phyloP scores from a whole-genome alignment of 2,113 vertebrate genomes.

The Enhydra lutris region DNA sequence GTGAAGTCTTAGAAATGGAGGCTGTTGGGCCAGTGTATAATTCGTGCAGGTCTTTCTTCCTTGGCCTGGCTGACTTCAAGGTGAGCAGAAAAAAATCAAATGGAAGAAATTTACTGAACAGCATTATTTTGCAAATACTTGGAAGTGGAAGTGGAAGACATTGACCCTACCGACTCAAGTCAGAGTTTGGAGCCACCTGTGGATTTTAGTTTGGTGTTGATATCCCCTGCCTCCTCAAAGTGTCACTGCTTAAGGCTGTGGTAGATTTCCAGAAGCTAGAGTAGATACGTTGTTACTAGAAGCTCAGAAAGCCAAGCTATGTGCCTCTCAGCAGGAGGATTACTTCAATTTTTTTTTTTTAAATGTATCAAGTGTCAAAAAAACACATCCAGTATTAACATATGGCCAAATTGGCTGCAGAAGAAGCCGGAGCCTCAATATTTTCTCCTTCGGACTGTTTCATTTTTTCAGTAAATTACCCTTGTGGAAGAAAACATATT shows the following conservation, averaged over 20 bases:
- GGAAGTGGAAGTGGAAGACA: background rate
- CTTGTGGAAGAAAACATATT: background rate
- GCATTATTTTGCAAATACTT: background rate
- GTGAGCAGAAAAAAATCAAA: background rate
- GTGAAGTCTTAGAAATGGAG: background rate
- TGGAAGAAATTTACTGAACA: background rate
- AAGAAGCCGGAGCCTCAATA: background rate
- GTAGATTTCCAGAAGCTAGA: background rate
- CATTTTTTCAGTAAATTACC: background rate
- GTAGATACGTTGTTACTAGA: background rate
- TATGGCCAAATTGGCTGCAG: background rate
- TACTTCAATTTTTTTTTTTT: background rate
- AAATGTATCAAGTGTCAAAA: background rate
- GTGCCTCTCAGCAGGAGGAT: background rate
- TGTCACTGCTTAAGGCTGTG: rapidly evolving
- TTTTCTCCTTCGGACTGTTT: background rate
- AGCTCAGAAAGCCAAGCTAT: background rate
- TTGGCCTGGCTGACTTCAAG: background rate
- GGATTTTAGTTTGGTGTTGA: background rate
- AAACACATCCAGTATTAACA: background rate
- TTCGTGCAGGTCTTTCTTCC: background rate
- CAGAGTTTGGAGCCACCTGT: background rate
- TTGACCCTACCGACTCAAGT: background rate
- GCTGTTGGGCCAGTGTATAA: background rate
- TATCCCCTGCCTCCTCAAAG: background rate